phyloP scores from a whole-genome alignment of 1,140 invertebrate genomes.

The Dendrolimus kikuchii region DNA sequence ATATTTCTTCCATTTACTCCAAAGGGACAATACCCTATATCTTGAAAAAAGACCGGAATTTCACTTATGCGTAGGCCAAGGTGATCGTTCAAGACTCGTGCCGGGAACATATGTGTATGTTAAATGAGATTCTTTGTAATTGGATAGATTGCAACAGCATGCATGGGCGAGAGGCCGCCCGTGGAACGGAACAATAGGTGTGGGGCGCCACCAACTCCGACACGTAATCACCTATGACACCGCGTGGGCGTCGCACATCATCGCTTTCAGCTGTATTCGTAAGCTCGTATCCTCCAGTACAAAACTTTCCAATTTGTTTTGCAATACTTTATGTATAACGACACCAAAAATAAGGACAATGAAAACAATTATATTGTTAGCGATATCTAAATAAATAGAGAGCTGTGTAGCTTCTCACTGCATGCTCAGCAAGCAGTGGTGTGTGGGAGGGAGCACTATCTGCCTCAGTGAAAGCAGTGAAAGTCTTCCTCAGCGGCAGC shows the following conservation, averaged over 20 bases:
- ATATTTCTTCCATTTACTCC: too few relatives aligned
- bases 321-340: constrained; percentile 41
- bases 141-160: constrained; percentile 13
- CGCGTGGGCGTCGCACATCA: constrained; percentile 54
- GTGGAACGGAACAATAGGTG: constrained; percentile 36
- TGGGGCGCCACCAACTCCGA: constrained; percentile 46
- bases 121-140: neutral
- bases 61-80: too few relatives aligned
- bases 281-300: constrained; percentile 42
- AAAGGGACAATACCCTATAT: too few relatives aligned
- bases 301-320: constrained; percentile 61
- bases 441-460: constrained; percentile 36
- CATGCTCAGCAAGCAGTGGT: constrained; percentile 32
- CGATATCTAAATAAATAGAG: constrained; percentile 61
- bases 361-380: constrained; percentile 52
- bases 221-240: constrained; percentile 36
- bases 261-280: constrained; percentile 41
- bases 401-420: constrained; percentile 31
- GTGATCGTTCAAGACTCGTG: too few relatives aligned
- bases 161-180: constrained; percentile 22
- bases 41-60: too few relatives aligned
- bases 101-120: too few relatives aligned
- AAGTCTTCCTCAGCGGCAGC: constrained; percentile 35
- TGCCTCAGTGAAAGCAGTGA: constrained; percentile 64
- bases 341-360: constrained; percentile 50